A percentile compares a stretch with the other conserved stretches of the same genome.
phyloP scores from a whole-genome alignment of 2,888 invertebrate genomes.

The Cryptophagus acutangulus region DNA sequence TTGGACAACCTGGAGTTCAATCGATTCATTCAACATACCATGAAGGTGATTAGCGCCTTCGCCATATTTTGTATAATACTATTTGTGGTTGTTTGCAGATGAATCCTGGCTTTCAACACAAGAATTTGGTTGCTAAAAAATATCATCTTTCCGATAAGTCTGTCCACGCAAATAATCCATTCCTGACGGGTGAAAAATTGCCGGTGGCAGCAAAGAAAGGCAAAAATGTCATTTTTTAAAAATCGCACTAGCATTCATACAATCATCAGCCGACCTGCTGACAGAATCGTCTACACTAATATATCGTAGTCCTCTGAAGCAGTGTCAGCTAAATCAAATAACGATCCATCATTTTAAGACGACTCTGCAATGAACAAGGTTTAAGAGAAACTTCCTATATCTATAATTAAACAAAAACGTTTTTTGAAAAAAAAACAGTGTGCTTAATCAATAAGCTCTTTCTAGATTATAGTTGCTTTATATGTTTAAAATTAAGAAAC shows the following conservation, averaged over 20 bases:
- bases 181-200: conserved; percentile 75
- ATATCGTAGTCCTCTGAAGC: too few relatives aligned
- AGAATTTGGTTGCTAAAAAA: conserved; percentile 73
- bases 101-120: conserved; percentile 51
- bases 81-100: conserved; percentile 25
- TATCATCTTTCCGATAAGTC: conserved; percentile 55
- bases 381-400: conserved; percentile 23
- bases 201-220: conserved; percentile 93
- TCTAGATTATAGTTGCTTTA: conserved; percentile 35
- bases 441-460: conserved; percentile 15
- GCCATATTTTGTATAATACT: neutral
- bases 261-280: conserved; percentile 15
- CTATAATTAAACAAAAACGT: too few relatives aligned
- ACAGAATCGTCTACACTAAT: conserved; percentile 23
- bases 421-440: too few relatives aligned
- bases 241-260: conserved; percentile 12
- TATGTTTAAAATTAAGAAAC: conserved; percentile 22
- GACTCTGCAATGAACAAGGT: conserved; percentile 33
- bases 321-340: conserved; percentile 12
- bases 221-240: conserved; percentile 58
- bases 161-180: conserved; percentile 64
- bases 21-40: conserved; percentile 58
- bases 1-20: conserved; percentile 58
- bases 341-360: conserved; percentile 17
- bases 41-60: conserved; percentile 47